phyloP scores from a whole-genome alignment of 37 sponge, comb jelly and placozoan genomes.

The Cliona cf. orientalis region DNA sequence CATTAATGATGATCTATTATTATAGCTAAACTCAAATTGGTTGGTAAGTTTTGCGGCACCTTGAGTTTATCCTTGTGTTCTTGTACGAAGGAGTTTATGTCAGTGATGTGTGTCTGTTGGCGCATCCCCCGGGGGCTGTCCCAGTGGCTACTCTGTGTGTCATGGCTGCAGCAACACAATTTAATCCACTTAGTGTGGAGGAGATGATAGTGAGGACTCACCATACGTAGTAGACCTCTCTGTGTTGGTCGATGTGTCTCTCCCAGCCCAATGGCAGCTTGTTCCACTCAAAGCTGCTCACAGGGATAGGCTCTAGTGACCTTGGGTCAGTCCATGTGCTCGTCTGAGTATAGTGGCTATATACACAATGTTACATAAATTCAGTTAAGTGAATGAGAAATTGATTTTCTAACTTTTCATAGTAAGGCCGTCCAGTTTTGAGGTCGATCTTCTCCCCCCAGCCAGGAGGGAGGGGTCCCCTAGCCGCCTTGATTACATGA shows the following conservation, averaged over 20 bases:
- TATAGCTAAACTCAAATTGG: neutral
- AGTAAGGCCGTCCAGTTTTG: conserved; percentile 67
- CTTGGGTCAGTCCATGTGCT: conserved; percentile 78
- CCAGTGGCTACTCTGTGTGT: conserved; percentile 85
- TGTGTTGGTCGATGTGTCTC: conserved; percentile 34
- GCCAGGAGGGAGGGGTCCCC: conserved; percentile 30
- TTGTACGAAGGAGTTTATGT: conserved; percentile 33
- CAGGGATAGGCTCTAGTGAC: conserved; percentile 24
- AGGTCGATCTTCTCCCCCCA: conserved; percentile 65
- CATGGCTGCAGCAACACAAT: conserved; percentile 51
- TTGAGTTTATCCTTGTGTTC: conserved; percentile 27
- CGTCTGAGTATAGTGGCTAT: conserved; percentile 68
- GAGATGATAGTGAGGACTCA: conserved; percentile 30
- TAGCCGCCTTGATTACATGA: too few relatives aligned
- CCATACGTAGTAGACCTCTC: conserved; percentile 82
- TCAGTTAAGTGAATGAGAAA: neutral
- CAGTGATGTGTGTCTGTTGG: conserved; percentile 47
- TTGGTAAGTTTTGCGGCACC: conserved; percentile 17
- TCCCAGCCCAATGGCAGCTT: conserved; percentile 79
- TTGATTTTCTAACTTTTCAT: conserved; percentile 54
- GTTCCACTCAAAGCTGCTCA: conserved; percentile 70
- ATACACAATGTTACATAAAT: neutral
- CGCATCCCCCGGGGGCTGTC: conserved; percentile 70
- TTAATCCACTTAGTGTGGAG: neutral
- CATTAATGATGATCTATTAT: too few relatives aligned